Percentiles rank a stretch among this genome's conserved stretches.
These are phyloP conservation scores for Gadopsis marmoratus DNA, from an alignment of 2,797 vertebrate species.

Conservation along the genomic window DNA sequence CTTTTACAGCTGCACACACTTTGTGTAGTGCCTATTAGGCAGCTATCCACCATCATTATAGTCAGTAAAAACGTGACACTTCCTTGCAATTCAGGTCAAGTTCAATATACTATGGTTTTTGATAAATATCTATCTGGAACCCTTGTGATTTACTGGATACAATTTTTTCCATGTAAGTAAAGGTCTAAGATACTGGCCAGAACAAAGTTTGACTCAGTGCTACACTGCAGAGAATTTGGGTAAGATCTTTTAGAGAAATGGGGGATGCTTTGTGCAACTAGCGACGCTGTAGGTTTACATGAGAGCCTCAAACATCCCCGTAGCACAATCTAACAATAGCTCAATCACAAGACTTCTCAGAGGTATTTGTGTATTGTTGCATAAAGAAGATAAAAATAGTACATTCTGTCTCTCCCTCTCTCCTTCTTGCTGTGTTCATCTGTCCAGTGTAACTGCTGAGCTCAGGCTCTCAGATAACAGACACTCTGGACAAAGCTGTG, in stretches of 20 bases:
- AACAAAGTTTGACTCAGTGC: constrained; percentile 2
- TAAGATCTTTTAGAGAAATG: not conserved
- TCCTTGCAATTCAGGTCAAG: not conserved
- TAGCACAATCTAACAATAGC: constrained; percentile 67
- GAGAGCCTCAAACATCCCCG: constrained; percentile 44
- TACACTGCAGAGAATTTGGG: not conserved
- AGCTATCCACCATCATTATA: not conserved
- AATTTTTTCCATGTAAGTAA: not conserved
- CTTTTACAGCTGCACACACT: not conserved
- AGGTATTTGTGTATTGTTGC: constrained; percentile 55
- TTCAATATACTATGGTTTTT: not conserved
- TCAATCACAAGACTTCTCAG: constrained; percentile 58
- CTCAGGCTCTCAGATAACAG: constrained; percentile 18
- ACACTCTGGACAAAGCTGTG: not conserved
- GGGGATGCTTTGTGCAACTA: not conserved
- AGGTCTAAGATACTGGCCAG: not conserved
- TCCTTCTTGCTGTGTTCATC: constrained; percentile 2
- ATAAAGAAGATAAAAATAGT: constrained; percentile 69
- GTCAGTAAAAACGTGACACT: not conserved
- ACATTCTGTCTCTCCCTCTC: constrained; percentile 27
- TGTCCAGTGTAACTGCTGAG: constrained; percentile 24
- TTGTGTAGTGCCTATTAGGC: not conserved
- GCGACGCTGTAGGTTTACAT: constrained; percentile 13
- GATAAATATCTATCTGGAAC: not conserved
- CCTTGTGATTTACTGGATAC: not conserved